Percentiles rank a stretch among this genome's conserved stretches.
phyloP scores from a whole-genome alignment of 1,140 invertebrate species.

The Notospermus geniculatus region DNA sequence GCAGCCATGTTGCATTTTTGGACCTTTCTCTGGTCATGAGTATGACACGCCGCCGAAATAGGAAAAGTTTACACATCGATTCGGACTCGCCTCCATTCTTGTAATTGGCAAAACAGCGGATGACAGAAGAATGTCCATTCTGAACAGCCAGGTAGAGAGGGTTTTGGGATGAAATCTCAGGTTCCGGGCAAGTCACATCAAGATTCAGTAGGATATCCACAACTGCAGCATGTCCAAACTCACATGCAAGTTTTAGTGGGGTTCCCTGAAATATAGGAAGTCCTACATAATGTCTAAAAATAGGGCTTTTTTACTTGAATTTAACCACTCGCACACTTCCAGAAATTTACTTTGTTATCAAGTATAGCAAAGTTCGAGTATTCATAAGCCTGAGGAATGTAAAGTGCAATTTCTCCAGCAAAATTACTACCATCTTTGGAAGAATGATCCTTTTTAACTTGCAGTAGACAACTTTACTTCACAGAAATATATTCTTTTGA shows the following conservation, averaged over 20 bases:
- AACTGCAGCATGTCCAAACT: background rate
- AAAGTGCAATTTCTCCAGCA: too few species aligned
- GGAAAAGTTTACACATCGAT: too few species aligned
- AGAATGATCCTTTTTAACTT: background rate
- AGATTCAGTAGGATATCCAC: background rate
- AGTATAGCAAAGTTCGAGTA: too few species aligned
- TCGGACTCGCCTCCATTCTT: background rate
- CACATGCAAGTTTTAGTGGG: constrained; percentile 8
- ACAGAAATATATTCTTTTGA: background rate
- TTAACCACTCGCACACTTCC: too few species aligned
- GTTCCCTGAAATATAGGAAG: constrained; percentile 4
- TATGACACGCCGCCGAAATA: too few species aligned
- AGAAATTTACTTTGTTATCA: too few species aligned
- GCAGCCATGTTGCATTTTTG: background rate
- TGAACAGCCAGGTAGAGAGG: background rate
- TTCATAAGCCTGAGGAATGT: too few species aligned
- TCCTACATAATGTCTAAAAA: too few species aligned
- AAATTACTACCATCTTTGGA: background rate
- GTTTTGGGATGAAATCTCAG: background rate
- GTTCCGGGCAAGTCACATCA: background rate
- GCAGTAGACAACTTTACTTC: background rate
- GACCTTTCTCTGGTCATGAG: too few species aligned
- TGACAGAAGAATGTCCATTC: background rate
- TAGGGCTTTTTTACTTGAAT: too few species aligned
- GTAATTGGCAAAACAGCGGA: background rate